phyloP scores from a whole-genome alignment of 2,797 vertebrate species.

The Paguma larvata region DNA sequence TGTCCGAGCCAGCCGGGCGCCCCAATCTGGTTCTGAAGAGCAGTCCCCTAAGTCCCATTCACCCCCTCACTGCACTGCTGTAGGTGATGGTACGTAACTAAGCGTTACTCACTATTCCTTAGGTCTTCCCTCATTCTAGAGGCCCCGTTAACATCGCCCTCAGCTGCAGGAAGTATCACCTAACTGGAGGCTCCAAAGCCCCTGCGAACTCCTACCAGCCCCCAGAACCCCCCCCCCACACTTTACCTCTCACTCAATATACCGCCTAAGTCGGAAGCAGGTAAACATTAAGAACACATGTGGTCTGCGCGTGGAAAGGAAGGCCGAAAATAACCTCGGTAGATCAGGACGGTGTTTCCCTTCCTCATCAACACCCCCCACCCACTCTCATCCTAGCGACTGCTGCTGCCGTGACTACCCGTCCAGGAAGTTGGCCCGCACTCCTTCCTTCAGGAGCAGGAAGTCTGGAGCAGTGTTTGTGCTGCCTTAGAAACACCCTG shows the following conservation, averaged over 20 bases:
- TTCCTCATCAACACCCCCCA: slow-evolving; percentile 33
- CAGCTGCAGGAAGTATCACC: background rate
- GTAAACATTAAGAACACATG: background rate
- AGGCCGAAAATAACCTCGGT: background rate
- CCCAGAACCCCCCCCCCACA: background rate
- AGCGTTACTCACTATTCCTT: background rate
- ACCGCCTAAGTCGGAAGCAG: background rate
- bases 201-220: background rate
- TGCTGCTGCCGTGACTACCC: slow-evolving; percentile 77
- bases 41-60: background rate
- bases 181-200: background rate
- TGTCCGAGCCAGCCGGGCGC: too few species aligned
- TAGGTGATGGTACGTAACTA: background rate
- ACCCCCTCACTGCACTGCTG: background rate
- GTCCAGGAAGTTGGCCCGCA: slow-evolving; percentile 78
- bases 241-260: background rate
- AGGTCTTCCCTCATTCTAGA: slow-evolving; percentile 41
- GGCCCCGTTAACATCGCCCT: background rate
- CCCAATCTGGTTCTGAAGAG: background rate
- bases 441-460: slow-evolving; percentile 71
- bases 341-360: background rate
- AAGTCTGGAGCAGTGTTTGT: slow-evolving; percentile 66
- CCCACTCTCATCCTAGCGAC: slow-evolving; percentile 40
- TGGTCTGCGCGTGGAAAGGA: background rate
- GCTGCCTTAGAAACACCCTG: slow-evolving; percentile 54